Evolutionary conservation across 2,888 invertebrate genomes (phyloP).

Genomic region (Hydrotaea cyrtoneurina): DNA sequence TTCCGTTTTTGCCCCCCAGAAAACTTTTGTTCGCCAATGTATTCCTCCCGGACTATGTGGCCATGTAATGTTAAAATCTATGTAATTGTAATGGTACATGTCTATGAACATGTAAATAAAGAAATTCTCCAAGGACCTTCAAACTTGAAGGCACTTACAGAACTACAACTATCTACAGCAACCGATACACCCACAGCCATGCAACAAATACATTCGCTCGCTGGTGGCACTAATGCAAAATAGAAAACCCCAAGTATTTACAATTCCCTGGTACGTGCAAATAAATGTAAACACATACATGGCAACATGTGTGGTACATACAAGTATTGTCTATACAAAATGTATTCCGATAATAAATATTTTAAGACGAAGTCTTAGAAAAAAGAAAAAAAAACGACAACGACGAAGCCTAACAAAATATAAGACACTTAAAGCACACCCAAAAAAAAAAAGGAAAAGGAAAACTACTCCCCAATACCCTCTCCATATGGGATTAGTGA

Average conservation of each 20-base stretch:
- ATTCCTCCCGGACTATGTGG: constrained; percentile 2
- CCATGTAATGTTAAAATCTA: background rate
- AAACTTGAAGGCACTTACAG: background rate
- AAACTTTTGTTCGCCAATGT: background rate
- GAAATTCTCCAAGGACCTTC: constrained; percentile 10
- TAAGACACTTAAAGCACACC: constrained; percentile 5
- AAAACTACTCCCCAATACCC: background rate
- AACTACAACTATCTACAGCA: background rate
- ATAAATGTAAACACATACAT: constrained; percentile 5
- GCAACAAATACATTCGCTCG: background rate
- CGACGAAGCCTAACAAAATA: constrained; percentile 47
- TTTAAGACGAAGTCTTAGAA: constrained; percentile 38
- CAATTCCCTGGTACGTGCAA: background rate
- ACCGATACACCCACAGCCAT: constrained; percentile 1
- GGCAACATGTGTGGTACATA: constrained; percentile 3
- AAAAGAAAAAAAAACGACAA: too few relatives aligned
- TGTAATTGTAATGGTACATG: background rate
- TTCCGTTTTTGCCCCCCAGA: too few relatives aligned
- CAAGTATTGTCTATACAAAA: background rate
- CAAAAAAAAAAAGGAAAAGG: background rate
- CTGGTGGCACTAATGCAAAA: background rate
- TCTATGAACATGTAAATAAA: background rate
- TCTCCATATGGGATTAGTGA: background rate
- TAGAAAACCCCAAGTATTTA: constrained; percentile 28
- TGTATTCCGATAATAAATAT: constrained; percentile 35